These are phyloP conservation scores for Enteromius afrohamiltoni DNA, from an alignment of 2,797 vertebrate species.

Conservation along the genomic window DNA sequence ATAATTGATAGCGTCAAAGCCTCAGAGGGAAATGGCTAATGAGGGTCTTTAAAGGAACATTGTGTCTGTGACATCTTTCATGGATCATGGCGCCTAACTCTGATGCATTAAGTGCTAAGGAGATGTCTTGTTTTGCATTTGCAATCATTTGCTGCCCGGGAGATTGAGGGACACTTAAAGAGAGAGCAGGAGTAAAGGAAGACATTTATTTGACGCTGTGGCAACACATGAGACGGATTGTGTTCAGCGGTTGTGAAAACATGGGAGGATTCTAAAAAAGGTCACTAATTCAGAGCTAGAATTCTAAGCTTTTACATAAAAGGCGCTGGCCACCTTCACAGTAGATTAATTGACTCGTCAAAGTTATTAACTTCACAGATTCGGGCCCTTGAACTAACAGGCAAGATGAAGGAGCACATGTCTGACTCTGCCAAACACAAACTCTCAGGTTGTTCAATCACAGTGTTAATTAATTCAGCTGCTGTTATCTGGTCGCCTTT, in stretches of 20 bases:
- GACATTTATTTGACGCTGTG: background rate
- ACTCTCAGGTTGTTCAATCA: conserved; percentile 24
- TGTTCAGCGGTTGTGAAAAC: conserved; percentile 20
- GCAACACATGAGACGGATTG: conserved; percentile 8
- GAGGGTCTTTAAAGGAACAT: conserved; percentile 60
- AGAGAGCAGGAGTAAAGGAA: background rate
- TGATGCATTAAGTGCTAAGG: conserved; percentile 63
- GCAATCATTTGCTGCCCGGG: conserved; percentile 62
- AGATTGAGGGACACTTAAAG: conserved; percentile 49
- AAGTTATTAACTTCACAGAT: conserved; percentile 39
- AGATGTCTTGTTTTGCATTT: conserved; percentile 70
- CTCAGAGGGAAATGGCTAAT: conserved; percentile 61
- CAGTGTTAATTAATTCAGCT: conserved; percentile 27
- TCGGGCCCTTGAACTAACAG: conserved; percentile 29
- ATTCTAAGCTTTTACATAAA: conserved; percentile 32
- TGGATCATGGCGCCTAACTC: conserved; percentile 63
- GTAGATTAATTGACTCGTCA: conserved; percentile 43
- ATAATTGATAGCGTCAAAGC: conserved; percentile 66
- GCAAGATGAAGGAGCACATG: background rate
- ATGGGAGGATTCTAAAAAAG: conserved; percentile 2
- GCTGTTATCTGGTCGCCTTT: conserved; percentile 1
- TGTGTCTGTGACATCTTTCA: conserved; percentile 62
- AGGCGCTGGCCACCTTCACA: conserved; percentile 22
- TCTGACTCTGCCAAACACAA: conserved; percentile 27
- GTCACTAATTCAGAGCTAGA: conserved; percentile 30